Percentiles rank a stretch among this genome's conserved stretches.
These are phyloP conservation scores for Lates japonicus DNA, from an alignment of 2,797 vertebrate genomes.

Conservation along the genomic window DNA sequence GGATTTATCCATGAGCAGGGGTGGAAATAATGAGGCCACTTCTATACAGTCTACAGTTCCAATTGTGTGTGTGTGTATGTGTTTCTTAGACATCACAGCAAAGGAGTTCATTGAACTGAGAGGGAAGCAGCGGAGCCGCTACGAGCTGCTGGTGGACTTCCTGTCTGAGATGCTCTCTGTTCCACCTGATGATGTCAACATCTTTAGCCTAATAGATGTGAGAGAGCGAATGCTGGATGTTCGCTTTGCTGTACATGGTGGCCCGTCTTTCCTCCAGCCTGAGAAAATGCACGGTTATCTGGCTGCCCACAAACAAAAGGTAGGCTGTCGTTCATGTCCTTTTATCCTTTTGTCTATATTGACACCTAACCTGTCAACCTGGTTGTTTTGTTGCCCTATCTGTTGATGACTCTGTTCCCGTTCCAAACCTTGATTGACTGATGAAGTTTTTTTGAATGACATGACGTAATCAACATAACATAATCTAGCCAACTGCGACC, in stretches of 20 bases:
- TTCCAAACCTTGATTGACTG: not conserved
- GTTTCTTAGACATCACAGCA: constrained; percentile 85
- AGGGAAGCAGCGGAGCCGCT: constrained; percentile 80
- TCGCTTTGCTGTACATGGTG: constrained; percentile 82
- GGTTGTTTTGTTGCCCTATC: constrained; percentile 2
- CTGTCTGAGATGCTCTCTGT: constrained; percentile 87
- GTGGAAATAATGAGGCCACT: constrained; percentile 60
- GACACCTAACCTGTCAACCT: not conserved
- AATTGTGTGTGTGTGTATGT: constrained; percentile 52
- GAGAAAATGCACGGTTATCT: constrained; percentile 90
- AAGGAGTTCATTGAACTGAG: constrained; percentile 88
- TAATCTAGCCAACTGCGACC: constrained; percentile 7
- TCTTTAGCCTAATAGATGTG: constrained; percentile 86
- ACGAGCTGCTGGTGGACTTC: constrained; percentile 85
- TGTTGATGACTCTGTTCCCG: not conserved
- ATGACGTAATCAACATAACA: not conserved
- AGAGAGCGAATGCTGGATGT: constrained; percentile 85
- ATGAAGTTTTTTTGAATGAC: not conserved
- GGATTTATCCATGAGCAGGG: constrained; percentile 47
- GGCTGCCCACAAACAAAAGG: constrained; percentile 89
- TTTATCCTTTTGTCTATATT: not conserved
- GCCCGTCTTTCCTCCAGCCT: constrained; percentile 82
- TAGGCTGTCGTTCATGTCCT: constrained; percentile 49
- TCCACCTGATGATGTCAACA: constrained; percentile 80
- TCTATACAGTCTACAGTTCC: constrained; percentile 5